phyloP scores from a whole-genome alignment of 1,140 invertebrate species.

The Zaprionus ghesquierei region DNA sequence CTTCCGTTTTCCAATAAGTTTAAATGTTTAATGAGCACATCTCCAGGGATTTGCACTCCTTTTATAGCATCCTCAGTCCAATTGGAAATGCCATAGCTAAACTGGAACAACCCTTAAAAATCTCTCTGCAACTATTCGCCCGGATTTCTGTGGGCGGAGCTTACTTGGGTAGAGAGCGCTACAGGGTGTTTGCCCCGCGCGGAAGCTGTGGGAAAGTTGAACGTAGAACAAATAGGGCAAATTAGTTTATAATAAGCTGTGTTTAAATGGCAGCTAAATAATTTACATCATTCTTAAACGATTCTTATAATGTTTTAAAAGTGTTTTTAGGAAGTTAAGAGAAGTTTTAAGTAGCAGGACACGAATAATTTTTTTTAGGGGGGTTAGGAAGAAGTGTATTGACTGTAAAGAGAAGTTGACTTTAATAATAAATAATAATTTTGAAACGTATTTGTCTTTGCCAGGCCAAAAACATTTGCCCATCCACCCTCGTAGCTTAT shows the following conservation, averaged over 20 bases:
- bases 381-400: too few relatives aligned
- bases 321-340: too few relatives aligned
- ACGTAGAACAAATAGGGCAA: background rate
- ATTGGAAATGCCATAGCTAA: slow-evolving; percentile 58
- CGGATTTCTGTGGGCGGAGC: slow-evolving; percentile 63
- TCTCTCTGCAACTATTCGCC: slow-evolving; percentile 53
- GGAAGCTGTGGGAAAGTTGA: slow-evolving; percentile 54
- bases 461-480: too few relatives aligned
- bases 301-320: background rate
- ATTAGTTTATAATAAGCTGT: too few relatives aligned
- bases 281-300: background rate
- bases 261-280: too few relatives aligned
- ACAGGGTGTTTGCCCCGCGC: slow-evolving; percentile 52
- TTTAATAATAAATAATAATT: too few relatives aligned
- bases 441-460: too few relatives aligned
- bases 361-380: too few relatives aligned
- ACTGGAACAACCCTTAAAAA: slow-evolving; percentile 51
- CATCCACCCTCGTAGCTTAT: too few relatives aligned
- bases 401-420: too few relatives aligned
- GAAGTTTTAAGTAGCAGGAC: too few relatives aligned
- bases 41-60: slow-evolving; percentile 65
- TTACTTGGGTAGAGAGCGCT: slow-evolving; percentile 53
- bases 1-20: slow-evolving; percentile 64
- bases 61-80: slow-evolving; percentile 70
- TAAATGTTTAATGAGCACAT: slow-evolving; percentile 58